Base-by-base conservation (phyloP, 2,113 vertebrate species). In the Shinisaurus crocodilurus region DNA sequence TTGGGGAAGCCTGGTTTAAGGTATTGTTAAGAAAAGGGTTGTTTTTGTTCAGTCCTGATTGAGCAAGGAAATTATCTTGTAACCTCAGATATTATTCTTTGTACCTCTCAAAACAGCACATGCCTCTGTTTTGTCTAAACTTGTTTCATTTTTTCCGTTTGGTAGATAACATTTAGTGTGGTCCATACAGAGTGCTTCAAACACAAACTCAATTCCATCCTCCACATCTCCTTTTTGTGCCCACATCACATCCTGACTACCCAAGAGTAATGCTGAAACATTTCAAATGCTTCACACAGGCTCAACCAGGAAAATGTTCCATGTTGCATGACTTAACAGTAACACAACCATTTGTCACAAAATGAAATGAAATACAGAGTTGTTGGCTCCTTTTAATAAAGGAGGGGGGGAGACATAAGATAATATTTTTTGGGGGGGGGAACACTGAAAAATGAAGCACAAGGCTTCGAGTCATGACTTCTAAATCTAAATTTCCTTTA, bases 401-500 rank as follows among this genome's bases (percentile, higher is more conserved):
- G 81, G 9, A 69, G 32, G 20, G 1, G 6, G 63, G 88, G 77
- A 65, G 70, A 85, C 5, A 72, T 0, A 1, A 70, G 72, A 45
- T 0, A 63, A 40, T 48, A 86, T 89, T 88, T 57, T 79, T n/a
- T n/a, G n/a, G 63, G 27, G 25, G 77, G 85, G 84, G 88, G 2
- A n/a, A 65, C 76, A 74, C 85, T 10, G 63, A 37, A 90, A 92
- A 70, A 85, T 3, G 1, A 88, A 89, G 90, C 50, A 57, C 84
- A 6, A 45, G 88, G 89, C 92, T 79, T 88, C 60, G 82, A 83
- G 79, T 92, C 82, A 90, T 94, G 88, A 82, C 86, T 87, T 95
- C 86, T 93, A 75, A 86, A 88, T 1, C 0, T 92, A 92, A 82
- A 93, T 94, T 95, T 95, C 89, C 87, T 93, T 92, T 91, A 80